phyloP scores from a whole-genome alignment of 1,140 invertebrate species.

The Elysia chlorotica region DNA sequence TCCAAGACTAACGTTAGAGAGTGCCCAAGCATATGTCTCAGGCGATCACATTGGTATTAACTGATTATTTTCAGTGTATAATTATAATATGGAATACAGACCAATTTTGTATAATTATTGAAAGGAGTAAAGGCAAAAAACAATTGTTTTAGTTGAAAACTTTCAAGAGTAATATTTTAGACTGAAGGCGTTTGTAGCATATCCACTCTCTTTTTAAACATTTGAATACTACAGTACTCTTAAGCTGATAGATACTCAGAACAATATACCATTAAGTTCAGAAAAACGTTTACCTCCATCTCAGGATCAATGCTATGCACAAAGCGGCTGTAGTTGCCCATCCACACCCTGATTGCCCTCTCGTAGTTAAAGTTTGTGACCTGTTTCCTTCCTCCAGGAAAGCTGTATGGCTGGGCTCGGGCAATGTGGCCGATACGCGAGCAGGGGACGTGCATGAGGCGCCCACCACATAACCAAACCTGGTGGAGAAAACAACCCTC shows the following conservation, averaged over 20 bases:
- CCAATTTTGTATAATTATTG: no score
- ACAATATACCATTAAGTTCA: background rate
- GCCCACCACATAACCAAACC: constrained; percentile 96
- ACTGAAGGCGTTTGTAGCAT: no score
- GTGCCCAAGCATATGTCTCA: no score
- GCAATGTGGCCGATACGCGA: constrained; percentile 67
- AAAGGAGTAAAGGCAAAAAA: background rate
- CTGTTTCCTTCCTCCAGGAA: constrained; percentile 76
- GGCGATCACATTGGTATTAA: no score
- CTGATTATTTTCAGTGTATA: no score
- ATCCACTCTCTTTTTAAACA: no score
- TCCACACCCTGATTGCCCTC: constrained; percentile 55
- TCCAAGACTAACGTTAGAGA: no score
- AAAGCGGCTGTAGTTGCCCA: constrained; percentile 47
- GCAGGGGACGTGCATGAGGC: constrained; percentile 80
- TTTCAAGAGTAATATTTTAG: background rate
- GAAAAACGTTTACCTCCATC: constrained; percentile 50
- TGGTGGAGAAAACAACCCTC: no score
- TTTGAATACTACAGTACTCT: no score
- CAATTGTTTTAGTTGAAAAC: background rate
- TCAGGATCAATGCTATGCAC: constrained; percentile 45
- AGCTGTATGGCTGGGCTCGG: constrained; percentile 86
- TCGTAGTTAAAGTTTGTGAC: constrained; percentile 53
- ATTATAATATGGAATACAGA: no score
- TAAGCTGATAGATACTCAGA: background rate